Percentiles rank a stretch among this genome's conserved stretches.
Evolutionary conservation across 2,113 vertebrate species (phyloP).

Genomic region (Hippocampus mohnikei): DNA sequence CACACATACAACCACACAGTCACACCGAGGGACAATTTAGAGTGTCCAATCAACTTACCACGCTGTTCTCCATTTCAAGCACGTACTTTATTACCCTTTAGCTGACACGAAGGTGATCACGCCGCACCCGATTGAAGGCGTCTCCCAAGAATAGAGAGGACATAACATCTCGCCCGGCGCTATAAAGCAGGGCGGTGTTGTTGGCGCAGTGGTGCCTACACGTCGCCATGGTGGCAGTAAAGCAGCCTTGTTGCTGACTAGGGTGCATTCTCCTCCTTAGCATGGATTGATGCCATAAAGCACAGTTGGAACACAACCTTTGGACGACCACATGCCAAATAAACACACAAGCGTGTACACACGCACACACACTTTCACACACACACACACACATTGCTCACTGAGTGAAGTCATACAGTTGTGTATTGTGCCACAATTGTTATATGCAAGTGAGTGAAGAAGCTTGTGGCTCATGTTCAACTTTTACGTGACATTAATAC

Average conservation of each 20-base stretch:
- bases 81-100: neutral
- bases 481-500: neutral
- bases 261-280: conserved; percentile 19
- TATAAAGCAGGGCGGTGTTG: conserved; percentile 59
- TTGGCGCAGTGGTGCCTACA: conserved; percentile 41
- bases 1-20: too few relatives aligned
- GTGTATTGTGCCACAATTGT: neutral
- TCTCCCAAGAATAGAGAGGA: conserved; percentile 44
- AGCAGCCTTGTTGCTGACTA: conserved; percentile 56
- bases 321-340: conserved; percentile 51
- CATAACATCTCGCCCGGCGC: conserved; percentile 52
- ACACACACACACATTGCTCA: neutral
- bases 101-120: neutral
- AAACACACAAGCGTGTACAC: neutral
- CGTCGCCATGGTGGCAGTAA: conserved; percentile 69
- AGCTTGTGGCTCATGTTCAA: neutral
- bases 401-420: neutral
- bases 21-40: too few relatives aligned
- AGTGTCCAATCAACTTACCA: too few relatives aligned
- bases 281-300: conserved; percentile 64
- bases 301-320: conserved; percentile 74
- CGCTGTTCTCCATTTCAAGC: neutral
- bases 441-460: neutral
- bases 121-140: neutral
- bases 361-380: conserved; percentile 25